Percentiles rank a stretch among this genome's conserved stretches.
These are phyloP conservation scores for Anarhynchus alexandrinus DNA, from an alignment of 2,113 vertebrate genomes.

Conservation along the genomic window DNA sequence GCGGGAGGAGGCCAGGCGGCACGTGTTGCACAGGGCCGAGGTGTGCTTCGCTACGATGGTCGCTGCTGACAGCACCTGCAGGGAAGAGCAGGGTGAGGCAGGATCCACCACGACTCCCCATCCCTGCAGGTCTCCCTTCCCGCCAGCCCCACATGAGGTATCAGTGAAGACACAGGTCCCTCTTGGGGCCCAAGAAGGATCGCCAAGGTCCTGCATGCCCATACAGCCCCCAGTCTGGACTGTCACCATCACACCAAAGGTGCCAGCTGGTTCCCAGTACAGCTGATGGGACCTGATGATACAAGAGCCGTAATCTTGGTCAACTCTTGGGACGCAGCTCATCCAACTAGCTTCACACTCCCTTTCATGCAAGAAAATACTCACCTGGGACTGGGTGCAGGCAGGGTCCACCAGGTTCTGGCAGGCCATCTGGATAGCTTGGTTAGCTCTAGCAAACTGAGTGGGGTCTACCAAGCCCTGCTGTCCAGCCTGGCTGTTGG, in stretches of 20 bases:
- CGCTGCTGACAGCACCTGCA: conserved; percentile 93
- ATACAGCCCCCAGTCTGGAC: not conserved
- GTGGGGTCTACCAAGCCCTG: conserved; percentile 95
- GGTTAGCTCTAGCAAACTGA: conserved; percentile 95
- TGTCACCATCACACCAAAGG: not conserved
- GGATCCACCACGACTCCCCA: rapidly evolving
- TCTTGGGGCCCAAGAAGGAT: not conserved
- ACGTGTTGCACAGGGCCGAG: conserved; percentile 94
- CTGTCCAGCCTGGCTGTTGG: conserved; percentile 92
- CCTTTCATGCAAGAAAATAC: not conserved
- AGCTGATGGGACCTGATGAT: not conserved
- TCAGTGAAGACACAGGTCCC: not conserved
- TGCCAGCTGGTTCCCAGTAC: not conserved
- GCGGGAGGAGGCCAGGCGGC: conserved; percentile 91
- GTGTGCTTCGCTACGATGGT: conserved; percentile 98
- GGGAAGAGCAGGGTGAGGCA: not conserved
- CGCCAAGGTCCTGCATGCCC: not conserved
- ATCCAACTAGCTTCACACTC: not conserved
- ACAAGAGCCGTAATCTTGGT: not conserved
- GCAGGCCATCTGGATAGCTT: conserved; percentile 98
- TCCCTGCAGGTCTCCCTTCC: not conserved
- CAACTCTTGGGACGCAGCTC: not conserved
- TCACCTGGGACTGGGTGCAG: conserved; percentile 95
- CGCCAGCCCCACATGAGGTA: rapidly evolving
- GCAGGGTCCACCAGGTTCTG: conserved; percentile 95